Evolutionary conservation across 1,140 invertebrate genomes (phyloP).

Genomic region (Drosophila funebris): DNA sequence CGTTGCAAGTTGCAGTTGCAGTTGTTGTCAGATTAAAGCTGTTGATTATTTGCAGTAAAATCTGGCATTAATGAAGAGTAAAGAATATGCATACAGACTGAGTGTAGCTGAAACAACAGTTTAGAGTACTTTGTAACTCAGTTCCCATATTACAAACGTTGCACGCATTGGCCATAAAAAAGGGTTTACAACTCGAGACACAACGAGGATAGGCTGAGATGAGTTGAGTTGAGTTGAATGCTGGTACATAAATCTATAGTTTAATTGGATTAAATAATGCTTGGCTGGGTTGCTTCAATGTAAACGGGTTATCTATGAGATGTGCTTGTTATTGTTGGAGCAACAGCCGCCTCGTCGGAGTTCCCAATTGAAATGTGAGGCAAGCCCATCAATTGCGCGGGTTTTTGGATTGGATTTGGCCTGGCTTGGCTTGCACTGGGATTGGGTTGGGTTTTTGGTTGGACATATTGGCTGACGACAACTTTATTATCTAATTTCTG

Average conservation of each 20-base stretch:
- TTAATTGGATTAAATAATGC: constrained; percentile 81
- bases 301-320: constrained; percentile 22
- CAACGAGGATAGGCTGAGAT: background rate
- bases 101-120: constrained; percentile 1
- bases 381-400: constrained; percentile 47
- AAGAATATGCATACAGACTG: background rate
- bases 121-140: too few relatives aligned
- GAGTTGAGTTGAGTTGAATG: constrained; percentile 16
- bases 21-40: constrained; percentile 42
- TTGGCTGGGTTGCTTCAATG: constrained; percentile 50
- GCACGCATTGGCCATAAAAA: constrained; percentile 62
- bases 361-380: constrained; percentile 12
- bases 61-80: constrained; percentile 42
- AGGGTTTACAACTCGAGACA: constrained; percentile 45
- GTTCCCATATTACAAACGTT: background rate
- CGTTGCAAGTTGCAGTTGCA: constrained; percentile 37
- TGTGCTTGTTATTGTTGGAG: constrained; percentile 30
- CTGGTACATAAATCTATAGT: constrained; percentile 70
- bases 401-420: background rate
- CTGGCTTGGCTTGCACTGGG: background rate
- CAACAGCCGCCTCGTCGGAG: background rate
- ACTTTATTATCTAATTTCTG: constrained; percentile 78
- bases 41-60: constrained; percentile 63
- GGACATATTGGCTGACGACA: constrained; percentile 41
- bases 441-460: constrained; percentile 22